A percentile compares a stretch with the other conserved stretches of the same genome.
These are phyloP conservation scores for Malurus melanocephalus DNA, from an alignment of 2,113 vertebrate species.

Conservation along the genomic window DNA sequence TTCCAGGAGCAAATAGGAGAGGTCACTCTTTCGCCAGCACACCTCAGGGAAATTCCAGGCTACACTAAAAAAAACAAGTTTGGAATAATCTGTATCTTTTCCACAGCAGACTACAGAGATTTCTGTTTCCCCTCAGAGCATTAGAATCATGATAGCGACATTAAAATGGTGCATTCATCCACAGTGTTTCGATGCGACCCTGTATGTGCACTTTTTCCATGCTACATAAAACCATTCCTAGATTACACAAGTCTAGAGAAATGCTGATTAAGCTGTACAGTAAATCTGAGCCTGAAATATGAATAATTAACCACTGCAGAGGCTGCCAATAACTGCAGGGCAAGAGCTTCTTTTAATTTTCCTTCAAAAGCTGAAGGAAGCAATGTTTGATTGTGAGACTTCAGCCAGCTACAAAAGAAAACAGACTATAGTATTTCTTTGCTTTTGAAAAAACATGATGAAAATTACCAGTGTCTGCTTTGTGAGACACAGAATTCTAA, in stretches of 20 bases:
- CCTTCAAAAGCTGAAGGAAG: constrained; percentile 18
- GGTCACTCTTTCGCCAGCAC: not conserved
- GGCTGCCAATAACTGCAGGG: constrained; percentile 35
- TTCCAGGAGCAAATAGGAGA: not conserved
- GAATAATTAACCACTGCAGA: constrained; percentile 10
- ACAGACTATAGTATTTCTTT: not conserved
- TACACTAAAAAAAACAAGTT: not conserved
- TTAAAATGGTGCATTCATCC: not conserved
- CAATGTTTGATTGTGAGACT: not conserved
- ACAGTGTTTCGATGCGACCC: not conserved
- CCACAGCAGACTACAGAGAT: not conserved
- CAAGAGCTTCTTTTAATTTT: constrained; percentile 18
- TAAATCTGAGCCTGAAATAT: constrained; percentile 21
- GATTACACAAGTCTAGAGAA: constrained; percentile 26
- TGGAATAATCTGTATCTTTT: not conserved
- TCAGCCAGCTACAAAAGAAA: not conserved
- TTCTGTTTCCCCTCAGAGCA: not conserved
- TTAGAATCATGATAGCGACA: not conserved
- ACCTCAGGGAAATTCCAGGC: not conserved
- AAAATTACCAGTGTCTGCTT: not conserved
- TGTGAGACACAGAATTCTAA: not conserved
- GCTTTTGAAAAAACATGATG: not conserved
- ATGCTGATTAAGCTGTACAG: constrained; percentile 5
- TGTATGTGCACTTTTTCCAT: not conserved
- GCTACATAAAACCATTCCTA: constrained; percentile 21